These are phyloP conservation scores for Sphaerodactylus townsendi DNA, from an alignment of 2,113 vertebrate genomes.

Conservation along the genomic window DNA sequence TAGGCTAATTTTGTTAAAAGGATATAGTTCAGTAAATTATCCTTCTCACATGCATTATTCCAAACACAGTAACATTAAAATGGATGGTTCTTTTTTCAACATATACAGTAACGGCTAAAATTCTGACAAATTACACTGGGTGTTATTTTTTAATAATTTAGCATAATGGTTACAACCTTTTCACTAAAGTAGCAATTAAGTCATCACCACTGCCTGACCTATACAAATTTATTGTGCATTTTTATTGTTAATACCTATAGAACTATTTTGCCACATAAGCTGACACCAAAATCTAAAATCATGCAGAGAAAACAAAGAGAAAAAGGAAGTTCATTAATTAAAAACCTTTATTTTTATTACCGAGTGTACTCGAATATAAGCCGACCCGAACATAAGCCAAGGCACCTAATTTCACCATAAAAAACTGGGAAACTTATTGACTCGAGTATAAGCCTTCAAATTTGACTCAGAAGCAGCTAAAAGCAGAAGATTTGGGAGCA, in stretches of 20 bases:
- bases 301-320: conserved; percentile 47
- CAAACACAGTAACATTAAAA: conserved; percentile 52
- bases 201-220: conserved; percentile 61
- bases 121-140: conserved; percentile 64
- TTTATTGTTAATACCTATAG: conserved; percentile 62
- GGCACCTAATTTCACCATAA: too few relatives aligned
- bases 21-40: conserved; percentile 46
- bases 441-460: too few relatives aligned
- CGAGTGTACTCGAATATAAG: too few relatives aligned
- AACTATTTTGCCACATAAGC: conserved; percentile 54
- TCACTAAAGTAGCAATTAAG: conserved; percentile 73
- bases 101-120: conserved; percentile 52
- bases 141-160: conserved; percentile 76
- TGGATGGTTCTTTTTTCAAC: conserved; percentile 38
- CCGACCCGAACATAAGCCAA: too few relatives aligned
- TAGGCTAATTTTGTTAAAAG: conserved; percentile 37
- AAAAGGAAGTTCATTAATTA: conserved; percentile 62
- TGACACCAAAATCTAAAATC: conserved; percentile 68
- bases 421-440: too few relatives aligned
- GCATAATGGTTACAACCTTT: conserved; percentile 67
- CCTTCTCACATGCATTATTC: conserved; percentile 44
- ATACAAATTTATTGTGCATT: conserved; percentile 63
- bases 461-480: too few relatives aligned
- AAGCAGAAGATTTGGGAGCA: too few relatives aligned
- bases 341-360: conserved; percentile 56